Base-by-base conservation (phyloP, 2,888 invertebrate genomes). In the Diplolepis rosae region DNA sequence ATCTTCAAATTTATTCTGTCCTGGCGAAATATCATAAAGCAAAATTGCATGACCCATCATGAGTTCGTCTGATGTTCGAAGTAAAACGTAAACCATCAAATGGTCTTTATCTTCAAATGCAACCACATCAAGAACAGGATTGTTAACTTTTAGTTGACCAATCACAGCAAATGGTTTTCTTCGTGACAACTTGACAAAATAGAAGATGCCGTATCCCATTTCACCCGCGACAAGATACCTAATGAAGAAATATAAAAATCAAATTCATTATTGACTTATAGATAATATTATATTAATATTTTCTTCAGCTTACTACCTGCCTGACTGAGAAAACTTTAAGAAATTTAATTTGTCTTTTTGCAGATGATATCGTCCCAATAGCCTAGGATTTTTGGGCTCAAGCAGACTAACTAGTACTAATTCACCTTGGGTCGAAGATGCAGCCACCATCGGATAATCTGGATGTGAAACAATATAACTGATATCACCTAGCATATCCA, bases 281-380 rank as follows among this genome's bases (percentile, higher is more conserved):
- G 66, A 48, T 24, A 68, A 68, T 50, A 45, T 68, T 68, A 68
- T 72, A 73, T 68, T 11, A 52, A 32, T 32, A 71, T 56, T 70
- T 65, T 52, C 4, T 42, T 68, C 3, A 42, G 18, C 15, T 13
- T 9, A 72, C 27, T 69, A 80, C 78, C 78, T 82, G 52, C 83
- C 84, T 65, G 79, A 80, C 6, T 75, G 78, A 1, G 87, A 88
- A 69, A 88, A 84, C 72, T 82, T 87, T 11, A 87, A 50, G 1
- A 85, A 24, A 75, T 88, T 83, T 66, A 88, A 54, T 5, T 75
- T 68, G 2, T 72, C 77, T 0, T 24, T 61, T 22, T 87, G 86
- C 15, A 88, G 30, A 24, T 73, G 70, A 71, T 77, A 77, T 7
- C 73, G 70, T 1, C 77, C 76, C 1, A 83, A 65, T 4, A 84